phyloP scores from a whole-genome alignment of 2,888 invertebrate genomes.

The Alentia gelatinosa region DNA sequence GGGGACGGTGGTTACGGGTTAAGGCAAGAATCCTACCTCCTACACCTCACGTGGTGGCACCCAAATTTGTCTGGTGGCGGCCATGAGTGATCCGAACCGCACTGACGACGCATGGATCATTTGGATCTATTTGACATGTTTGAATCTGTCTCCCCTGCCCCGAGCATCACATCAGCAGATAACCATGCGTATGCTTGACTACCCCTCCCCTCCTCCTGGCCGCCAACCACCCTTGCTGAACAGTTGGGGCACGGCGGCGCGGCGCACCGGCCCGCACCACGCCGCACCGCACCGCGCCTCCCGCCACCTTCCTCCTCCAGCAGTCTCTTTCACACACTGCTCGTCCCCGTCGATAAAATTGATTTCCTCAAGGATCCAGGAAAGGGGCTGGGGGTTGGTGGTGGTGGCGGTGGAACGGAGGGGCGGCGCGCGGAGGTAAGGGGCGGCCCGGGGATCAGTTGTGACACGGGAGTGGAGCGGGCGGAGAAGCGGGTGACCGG shows the following conservation, averaged over 20 bases:
- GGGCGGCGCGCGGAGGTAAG: not conserved
- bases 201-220: not conserved
- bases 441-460: not conserved
- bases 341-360: slow-evolving; percentile 46
- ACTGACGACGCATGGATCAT: not conserved
- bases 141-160: not conserved
- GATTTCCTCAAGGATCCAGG: slow-evolving; percentile 52
- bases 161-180: not conserved
- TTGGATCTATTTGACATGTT: not conserved
- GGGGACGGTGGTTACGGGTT: not conserved
- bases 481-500: not conserved
- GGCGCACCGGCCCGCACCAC: not conserved
- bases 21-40: not conserved
- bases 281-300: not conserved
- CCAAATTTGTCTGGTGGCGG: not conserved
- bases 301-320: slow-evolving; percentile 8
- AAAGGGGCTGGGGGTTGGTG: not conserved
- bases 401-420: not conserved
- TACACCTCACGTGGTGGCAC: not conserved
- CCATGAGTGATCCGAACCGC: not conserved
- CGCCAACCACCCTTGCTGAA: not conserved
- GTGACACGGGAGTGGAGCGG: not conserved
- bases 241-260: not conserved
- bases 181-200: not conserved
- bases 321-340: slow-evolving; percentile 34